A percentile compares a stretch with the other conserved stretches of the same genome.
Conservation (phyloP, 1,140 invertebrate species). For the Eueides isabella region DNA sequence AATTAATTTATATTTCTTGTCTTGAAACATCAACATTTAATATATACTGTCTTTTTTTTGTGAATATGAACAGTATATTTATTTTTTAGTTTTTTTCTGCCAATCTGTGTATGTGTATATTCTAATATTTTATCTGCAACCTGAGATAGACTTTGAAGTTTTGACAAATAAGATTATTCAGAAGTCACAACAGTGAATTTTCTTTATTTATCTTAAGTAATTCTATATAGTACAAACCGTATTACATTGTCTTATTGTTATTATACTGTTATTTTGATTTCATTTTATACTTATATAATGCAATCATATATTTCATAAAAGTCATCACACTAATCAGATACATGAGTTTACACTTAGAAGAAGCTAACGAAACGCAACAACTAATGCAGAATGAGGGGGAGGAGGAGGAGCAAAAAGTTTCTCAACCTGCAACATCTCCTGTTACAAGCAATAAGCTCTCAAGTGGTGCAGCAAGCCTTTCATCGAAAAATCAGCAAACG, state of each 20-base stretch:
- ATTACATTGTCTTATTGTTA: background rate
- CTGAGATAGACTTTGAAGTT: background rate
- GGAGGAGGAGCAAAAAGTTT: conserved; percentile 70
- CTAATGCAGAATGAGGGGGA: conserved; percentile 78
- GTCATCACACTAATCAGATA: conserved; percentile 48
- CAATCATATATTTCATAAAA: background rate
- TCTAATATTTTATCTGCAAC: background rate
- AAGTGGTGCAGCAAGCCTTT: conserved; percentile 66
- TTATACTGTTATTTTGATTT: background rate
- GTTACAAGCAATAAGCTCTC: conserved; percentile 75
- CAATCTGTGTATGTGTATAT: background rate
- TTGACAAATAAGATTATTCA: too few species aligned
- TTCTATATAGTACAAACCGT: background rate
- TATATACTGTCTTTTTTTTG: background rate
- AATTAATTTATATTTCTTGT: too few species aligned
- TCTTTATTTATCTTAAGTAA: background rate
- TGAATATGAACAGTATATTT: background rate
- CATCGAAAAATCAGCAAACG: conserved; percentile 61
- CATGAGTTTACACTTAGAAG: conserved; percentile 77
- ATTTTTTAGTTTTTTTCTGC: background rate
- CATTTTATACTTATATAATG: background rate
- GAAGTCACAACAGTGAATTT: background rate
- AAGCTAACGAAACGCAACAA: conserved; percentile 77
- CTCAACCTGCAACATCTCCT: conserved; percentile 65
- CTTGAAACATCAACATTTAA: background rate